Evolutionary conservation across 2,113 vertebrate species (phyloP).

Genomic region (Passer montanus): DNA sequence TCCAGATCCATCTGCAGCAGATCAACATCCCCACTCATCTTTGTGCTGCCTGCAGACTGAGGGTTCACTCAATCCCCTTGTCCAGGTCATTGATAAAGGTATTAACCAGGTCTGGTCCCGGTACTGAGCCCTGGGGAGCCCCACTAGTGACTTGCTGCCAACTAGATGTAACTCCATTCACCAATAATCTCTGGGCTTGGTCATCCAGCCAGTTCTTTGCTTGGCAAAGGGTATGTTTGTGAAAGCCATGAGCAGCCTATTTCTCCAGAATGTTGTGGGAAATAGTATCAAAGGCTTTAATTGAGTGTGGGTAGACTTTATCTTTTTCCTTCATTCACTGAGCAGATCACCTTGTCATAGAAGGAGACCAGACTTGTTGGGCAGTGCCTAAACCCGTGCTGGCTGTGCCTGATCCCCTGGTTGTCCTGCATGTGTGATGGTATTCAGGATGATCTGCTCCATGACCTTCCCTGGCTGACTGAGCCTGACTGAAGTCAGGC

Average conservation of each 20-base stretch:
- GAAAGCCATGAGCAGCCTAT: background rate
- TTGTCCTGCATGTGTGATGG: background rate
- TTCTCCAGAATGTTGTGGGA: background rate
- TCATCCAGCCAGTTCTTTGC: background rate
- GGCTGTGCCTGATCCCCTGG: background rate
- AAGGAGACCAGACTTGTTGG: background rate
- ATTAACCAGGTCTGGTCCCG: background rate
- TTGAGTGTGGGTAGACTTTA: background rate
- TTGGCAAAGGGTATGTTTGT: background rate
- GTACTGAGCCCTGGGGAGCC: background rate
- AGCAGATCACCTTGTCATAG: background rate
- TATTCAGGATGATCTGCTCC: background rate
- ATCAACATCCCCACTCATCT: background rate
- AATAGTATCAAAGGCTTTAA: background rate
- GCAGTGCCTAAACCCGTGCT: background rate
- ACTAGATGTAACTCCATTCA: background rate
- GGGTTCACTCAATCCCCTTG: background rate
- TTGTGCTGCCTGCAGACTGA: background rate
- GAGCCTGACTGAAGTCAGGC: background rate
- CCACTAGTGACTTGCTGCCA: background rate
- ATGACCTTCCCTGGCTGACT: background rate
- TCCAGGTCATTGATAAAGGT: background rate
- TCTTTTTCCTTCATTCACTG: background rate
- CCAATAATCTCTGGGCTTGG: background rate
- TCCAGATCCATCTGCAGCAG: background rate